These are phyloP conservation scores for Rhinatrema bivittatum DNA, from an alignment of 2,797 vertebrate genomes.

Conservation along the genomic window DNA sequence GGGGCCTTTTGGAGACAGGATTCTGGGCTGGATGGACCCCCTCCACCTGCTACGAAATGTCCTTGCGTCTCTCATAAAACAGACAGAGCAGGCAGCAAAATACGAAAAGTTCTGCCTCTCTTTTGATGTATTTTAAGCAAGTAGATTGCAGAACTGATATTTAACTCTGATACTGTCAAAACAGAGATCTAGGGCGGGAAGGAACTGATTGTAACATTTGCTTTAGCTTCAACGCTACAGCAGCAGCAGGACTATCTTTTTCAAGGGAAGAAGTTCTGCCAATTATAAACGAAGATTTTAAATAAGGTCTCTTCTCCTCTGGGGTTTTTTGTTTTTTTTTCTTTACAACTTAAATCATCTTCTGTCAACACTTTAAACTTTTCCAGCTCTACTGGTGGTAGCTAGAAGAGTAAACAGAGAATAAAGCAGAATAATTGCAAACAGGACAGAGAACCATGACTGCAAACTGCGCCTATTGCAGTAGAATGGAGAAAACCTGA, in stretches of 20 bases:
- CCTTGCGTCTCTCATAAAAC: too few species aligned
- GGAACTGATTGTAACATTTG: conserved; percentile 22
- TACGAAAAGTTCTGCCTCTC: conserved; percentile 35
- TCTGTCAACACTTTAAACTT: conserved; percentile 7
- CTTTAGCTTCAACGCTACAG: conserved; percentile 41
- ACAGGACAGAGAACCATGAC: too few species aligned
- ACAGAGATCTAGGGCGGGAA: conserved; percentile 31
- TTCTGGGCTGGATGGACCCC: too few species aligned
- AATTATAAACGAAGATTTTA: conserved; percentile 16
- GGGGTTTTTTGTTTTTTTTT: conserved; percentile 16
- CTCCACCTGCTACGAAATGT: too few species aligned
- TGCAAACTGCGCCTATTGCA: too few species aligned
- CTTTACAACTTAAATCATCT: conserved; percentile 9
- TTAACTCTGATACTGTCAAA: conserved; percentile 38
- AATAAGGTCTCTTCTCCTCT: conserved; percentile 4
- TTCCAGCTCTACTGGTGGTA: too few species aligned
- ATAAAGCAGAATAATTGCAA: too few species aligned
- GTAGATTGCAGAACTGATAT: conserved; percentile 46
- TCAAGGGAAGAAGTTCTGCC: conserved; percentile 5
- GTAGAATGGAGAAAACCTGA: too few species aligned
- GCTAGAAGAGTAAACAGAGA: too few species aligned
- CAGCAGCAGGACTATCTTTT: conserved; percentile 31
- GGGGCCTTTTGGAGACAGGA: too few species aligned
- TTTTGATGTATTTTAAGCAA: conserved; percentile 50
- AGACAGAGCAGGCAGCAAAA: too few species aligned